Base-by-base conservation (phyloP, 2,888 invertebrate species). In the Apoda limacodes region DNA sequence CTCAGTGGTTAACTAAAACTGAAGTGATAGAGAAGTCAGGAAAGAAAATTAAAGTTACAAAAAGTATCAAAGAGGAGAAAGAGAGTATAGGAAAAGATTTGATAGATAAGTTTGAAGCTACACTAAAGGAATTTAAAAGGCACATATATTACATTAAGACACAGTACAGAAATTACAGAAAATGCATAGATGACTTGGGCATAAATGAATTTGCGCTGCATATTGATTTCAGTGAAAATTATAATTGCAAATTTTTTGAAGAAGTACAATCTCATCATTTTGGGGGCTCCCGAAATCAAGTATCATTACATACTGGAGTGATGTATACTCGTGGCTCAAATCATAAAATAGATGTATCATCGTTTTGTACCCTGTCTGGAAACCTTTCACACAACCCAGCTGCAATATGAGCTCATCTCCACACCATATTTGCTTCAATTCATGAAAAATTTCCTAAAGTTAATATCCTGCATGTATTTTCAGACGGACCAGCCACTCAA, bases 361-460 rank as follows among this genome's bases (percentile, higher is more conserved):
- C 30, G 15, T 30, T 30, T 24, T 30, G 30, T 11, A 30, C 30
- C 9, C 23, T 30, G 9, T 17, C 30, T 14, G 30, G 23, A n/a
- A 30, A 30, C 15, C 13, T 30, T 23, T 14, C 17, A 13, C 30
- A 30, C 17, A 30, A 30, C 17, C 30, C 30, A 23, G 30, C 30
- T 30, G 23, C 30, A 23, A 30, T 30, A 13, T 30, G 23, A 24
- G 30, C 30, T 23, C 30, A 30, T 24, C 30, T 30, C 14, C 30
- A 30, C 15, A 15, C 30, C 30, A 24, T 30, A 14, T 23, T 31
- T 12, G 20, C 29, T 22, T 6, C 12, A 20, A n/a, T n/a, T n/a
- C n/a, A n/a, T n/a, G n/a, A n/a, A n/a, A n/a, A n/a, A n/a, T n/a
- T n/a, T n/a, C n/a, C n/a, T n/a, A n/a, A n/a, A n/a, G n/a, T 26